These are phyloP conservation scores for Clamator glandarius DNA, from an alignment of 2,797 vertebrate species.

Conservation along the genomic window DNA sequence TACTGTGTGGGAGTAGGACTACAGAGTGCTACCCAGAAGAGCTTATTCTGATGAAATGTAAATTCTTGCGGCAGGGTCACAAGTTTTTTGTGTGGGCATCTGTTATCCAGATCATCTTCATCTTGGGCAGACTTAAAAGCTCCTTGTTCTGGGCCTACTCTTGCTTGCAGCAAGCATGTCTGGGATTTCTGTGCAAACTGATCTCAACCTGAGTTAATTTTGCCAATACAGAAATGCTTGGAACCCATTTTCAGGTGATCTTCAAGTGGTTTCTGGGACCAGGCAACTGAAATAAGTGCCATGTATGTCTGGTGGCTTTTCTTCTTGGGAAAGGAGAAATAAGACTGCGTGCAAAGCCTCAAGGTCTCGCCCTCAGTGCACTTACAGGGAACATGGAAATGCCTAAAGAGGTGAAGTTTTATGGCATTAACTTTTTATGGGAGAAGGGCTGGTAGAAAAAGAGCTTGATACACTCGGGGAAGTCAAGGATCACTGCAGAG, in stretches of 20 bases:
- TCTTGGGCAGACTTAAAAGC: background rate
- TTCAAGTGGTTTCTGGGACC: background rate
- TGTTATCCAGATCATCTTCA: background rate
- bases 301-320: background rate
- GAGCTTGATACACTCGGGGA: background rate
- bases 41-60: background rate
- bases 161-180: background rate
- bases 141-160: background rate
- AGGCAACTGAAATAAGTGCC: background rate
- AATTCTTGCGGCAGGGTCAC: background rate
- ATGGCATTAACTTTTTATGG: background rate
- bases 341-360: background rate
- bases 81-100: background rate
- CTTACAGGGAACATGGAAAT: background rate
- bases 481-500: accelerated
- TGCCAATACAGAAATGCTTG: background rate
- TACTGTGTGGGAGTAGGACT: accelerated
- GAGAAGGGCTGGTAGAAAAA: background rate
- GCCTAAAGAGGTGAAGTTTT: background rate
- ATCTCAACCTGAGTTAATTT: background rate
- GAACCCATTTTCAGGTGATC: background rate
- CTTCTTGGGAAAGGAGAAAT: background rate
- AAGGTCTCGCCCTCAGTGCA: background rate
- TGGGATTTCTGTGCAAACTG: background rate
- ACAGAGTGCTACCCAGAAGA: background rate